Evolutionary conservation across 2,797 vertebrate species (phyloP), one percentile per base, ranked within the genome.

Genomic region (Enteromius anoplus): DNA sequence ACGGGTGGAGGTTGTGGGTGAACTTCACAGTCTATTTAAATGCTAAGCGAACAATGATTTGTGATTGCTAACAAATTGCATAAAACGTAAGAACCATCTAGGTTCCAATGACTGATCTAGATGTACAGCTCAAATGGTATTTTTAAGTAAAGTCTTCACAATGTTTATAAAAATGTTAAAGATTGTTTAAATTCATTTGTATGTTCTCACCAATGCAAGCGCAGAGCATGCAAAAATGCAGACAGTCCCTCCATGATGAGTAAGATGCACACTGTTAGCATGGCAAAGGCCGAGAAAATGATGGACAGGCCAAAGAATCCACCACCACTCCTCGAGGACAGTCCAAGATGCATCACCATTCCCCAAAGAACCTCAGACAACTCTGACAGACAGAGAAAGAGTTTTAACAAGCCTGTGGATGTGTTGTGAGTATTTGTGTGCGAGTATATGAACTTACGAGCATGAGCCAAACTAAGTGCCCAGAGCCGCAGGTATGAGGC

Each of bases 181-280:
- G 32, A n/a, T 14, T 37, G 47, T 32, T 37, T 21, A 7, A 0
- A 55, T 26, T n/a, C 0, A 71, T 37, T n/a, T 55, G 10, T 32
- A 32, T 53, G 32, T 21, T 71, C 95, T 96, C 85, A 99, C 98
- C 98, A 99, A 94, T 99, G 98, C 89, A 99, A 92, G 85, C 98
- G 96, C 65, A 99, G 93, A 0, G 98, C 98, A 0, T 99, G 98
- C 81, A 99, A 93, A 84, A 99, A 99, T 26, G 98, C 97, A 0
- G 98, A 99, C n/a, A 99, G 94, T 29, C 98, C 98, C 91, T 99
- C 98, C 98, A 99, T 99, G 90, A 99, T 88, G 83, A 99, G 95
- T 37, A 99, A 95, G 89, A 99, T 98, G 78, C 96, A 96, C 12
- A 99, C 96, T 0, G 98, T 98, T 85, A 99, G 93, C 0, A 92